Evolutionary conservation across 2,797 vertebrate genomes (phyloP), one percentile per base, ranked within the genome.

Genomic region (Sus cebifrons): DNA sequence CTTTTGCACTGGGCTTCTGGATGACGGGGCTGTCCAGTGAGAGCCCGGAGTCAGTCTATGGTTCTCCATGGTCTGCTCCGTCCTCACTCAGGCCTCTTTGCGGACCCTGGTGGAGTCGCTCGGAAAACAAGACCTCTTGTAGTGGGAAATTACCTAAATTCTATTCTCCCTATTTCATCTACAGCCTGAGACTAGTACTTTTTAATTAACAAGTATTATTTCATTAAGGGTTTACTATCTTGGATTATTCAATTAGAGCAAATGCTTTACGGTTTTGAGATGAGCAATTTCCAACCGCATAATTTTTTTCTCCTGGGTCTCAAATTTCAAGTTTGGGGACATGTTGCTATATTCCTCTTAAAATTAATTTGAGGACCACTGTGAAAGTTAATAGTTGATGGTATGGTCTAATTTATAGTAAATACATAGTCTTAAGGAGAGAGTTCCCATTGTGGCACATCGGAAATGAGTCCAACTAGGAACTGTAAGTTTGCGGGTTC

Each of bases 1-100:
- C 17, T 44, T 73, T 15, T 13, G 56, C 1, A 14, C 0, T 49
- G 13, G n/a, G 25, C 25, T 81, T 92, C 40, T 40, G 16, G 15
- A 11, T n/a, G 70, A 21, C 2, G 12, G 4, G 2, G 14, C 6
- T 25, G 6, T 40, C 4, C 6, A 8, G 25, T 6, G 25, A 60
- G 36, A 73, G n/a, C 23, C 49, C 5, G 16, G 21, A 27, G 10
- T 64, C 21, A 16, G 23, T 49, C 32, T 32, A 2, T 32, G 44
- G 6, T 49, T 16, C 18, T 27, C 52, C 52, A 40, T 29, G 29
- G 20, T 78, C 17, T 71, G 52, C 3, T 2, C 13, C 23, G 3
- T n/a, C 64, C 29, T 94, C 6, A 18, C 29, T 20, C 4, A 9
- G 0, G 20, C 36, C 10, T 16, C 17, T 91, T n/a, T 29, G 13